Conservation (phyloP, 1,140 invertebrate genomes). For the Chymomyza costata region DNA sequence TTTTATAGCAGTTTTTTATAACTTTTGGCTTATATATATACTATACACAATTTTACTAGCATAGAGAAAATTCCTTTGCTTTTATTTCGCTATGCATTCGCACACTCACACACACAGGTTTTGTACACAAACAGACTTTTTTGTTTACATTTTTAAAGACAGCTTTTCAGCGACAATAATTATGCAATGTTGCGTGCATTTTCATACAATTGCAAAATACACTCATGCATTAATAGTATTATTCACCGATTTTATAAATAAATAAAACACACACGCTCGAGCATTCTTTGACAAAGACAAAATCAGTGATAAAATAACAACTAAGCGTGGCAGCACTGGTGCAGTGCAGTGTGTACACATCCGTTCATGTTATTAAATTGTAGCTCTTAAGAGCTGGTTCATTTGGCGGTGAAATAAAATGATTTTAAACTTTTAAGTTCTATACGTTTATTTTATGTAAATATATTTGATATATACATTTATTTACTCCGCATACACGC, state of each 20-base stretch:
- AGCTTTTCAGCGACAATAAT: background rate
- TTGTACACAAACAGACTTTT: background rate
- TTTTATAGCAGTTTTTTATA: no score
- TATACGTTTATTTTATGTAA: background rate
- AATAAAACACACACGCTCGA: conserved; percentile 22
- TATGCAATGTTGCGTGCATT: conserved; percentile 15
- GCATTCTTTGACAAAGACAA: conserved; percentile 28
- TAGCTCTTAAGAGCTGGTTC: no score
- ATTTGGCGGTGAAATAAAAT: no score
- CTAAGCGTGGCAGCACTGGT: conserved; percentile 14
- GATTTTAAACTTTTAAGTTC: background rate
- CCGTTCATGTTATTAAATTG: no score
- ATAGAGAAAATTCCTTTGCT: conserved; percentile 20
- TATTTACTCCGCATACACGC: conserved; percentile 49
- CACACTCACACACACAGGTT: conserved; percentile 3
- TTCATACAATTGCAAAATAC: conserved; percentile 7
- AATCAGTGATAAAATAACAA: conserved; percentile 11
- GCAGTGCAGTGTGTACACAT: no score
- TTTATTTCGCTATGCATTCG: conserved; percentile 2
- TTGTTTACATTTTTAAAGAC: conserved; percentile 3
- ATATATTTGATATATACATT: background rate
- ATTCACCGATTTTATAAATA: conserved; percentile 30
- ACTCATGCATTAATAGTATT: conserved; percentile 15
- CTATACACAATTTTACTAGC: conserved; percentile 4
- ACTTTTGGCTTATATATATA: background rate